These are phyloP conservation scores for Octopus sinensis DNA, from an alignment of 1,140 invertebrate genomes.

Conservation along the genomic window DNA sequence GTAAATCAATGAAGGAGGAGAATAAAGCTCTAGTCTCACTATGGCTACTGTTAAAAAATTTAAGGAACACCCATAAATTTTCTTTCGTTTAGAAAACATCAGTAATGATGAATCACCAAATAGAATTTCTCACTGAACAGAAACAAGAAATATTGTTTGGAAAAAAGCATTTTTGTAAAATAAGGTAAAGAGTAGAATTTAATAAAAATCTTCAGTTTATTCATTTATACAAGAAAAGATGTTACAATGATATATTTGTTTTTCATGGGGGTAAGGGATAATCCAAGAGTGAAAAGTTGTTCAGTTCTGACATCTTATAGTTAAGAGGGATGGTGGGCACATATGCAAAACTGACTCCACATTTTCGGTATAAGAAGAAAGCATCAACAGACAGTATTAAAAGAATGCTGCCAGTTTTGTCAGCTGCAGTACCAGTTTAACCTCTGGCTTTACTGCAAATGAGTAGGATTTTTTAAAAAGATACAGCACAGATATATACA, in stretches of 20 bases:
- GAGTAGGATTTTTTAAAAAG: neutral
- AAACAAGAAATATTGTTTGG: too few species aligned
- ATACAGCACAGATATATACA: neutral
- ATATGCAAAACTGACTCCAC: too few species aligned
- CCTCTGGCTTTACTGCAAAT: neutral
- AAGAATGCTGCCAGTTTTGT: neutral
- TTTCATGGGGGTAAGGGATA: neutral
- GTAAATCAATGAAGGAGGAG: too few species aligned
- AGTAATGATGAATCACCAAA: too few species aligned
- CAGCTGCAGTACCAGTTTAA: neutral
- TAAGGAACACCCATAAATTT: too few species aligned
- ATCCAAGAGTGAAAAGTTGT: constrained; percentile 1
- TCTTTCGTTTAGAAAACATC: too few species aligned
- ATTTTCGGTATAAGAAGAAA: neutral
- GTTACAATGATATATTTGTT: constrained; percentile 3
- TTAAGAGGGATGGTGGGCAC: too few species aligned
- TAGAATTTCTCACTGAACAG: too few species aligned
- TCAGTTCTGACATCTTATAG: neutral
- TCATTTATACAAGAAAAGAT: constrained; percentile 7
- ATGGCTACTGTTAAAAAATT: too few species aligned
- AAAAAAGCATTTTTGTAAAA: too few species aligned
- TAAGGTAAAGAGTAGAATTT: neutral
- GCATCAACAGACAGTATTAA: neutral
- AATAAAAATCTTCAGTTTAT: constrained; percentile 6
- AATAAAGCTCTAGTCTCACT: too few species aligned